Base-by-base conservation (phyloP, 2,888 invertebrate species). In the Apocheima hispidaria region DNA sequence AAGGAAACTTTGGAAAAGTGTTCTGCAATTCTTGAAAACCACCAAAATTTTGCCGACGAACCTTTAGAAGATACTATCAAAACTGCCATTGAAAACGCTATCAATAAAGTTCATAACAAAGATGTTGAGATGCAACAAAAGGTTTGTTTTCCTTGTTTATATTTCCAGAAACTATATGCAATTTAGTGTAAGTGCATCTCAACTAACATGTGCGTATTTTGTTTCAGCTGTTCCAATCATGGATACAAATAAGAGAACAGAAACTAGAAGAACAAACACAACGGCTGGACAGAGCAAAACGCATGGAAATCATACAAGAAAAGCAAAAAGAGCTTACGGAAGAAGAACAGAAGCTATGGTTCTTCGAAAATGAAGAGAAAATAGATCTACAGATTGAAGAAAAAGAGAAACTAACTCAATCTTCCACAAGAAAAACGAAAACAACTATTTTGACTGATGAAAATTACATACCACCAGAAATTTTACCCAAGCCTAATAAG, bases 331-430 rank as follows among this genome's bases (percentile, higher is more conserved):
- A 93, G 41, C 82, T 96, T 64, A 71, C 89, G 58, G 86, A 93
- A 21, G 77, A 86, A 43, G 94, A 94, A 75, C 97, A 97, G 77
- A 93, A 94, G 69, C 79, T 96, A 52, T 96, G 96, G 96, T 97
- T 96, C 94, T 97, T 97, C 87, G 96, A 97, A 63, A 96, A 96
- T 77, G 95, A 96, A 80, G 96, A 97, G 38, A 84, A 95, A 72
- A 94, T 96, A 70, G 96, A 97, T 74, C 86, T 97, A 44, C 82
- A 94, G 81, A 96, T 97, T 71, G 95, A 95, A 76, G 85, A 94
- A 84, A 79, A 95, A 93, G 79, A 92, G 83, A 79, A 88, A 86
- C 53, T 85, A 65, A 72, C 73, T 41, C 79, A 83, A 36, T 73
- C 68, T 28, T 60, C 73, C 43, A 28, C 56, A 26, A 88, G 85